These are phyloP conservation scores for Epistrophe eligans DNA, from an alignment of 2,888 invertebrate genomes.

Conservation along the genomic window DNA sequence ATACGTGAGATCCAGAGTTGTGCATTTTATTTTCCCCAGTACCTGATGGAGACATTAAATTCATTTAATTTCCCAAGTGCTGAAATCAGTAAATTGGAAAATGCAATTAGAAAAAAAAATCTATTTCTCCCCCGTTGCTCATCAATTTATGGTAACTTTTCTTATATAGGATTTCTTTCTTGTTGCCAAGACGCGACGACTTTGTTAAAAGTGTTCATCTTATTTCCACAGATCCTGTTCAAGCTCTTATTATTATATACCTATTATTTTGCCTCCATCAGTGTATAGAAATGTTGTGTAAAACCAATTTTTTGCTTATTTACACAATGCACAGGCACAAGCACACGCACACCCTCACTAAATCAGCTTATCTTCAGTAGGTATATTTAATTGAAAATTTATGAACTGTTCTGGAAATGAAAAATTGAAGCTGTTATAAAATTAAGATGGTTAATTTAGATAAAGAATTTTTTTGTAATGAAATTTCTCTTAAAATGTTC, in stretches of 20 bases:
- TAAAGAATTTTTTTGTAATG: no score
- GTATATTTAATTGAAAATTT: background rate
- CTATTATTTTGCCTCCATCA: background rate
- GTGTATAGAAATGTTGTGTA: background rate
- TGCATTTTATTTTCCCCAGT: background rate
- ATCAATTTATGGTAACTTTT: slow-evolving; percentile 32
- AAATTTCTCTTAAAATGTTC: no score
- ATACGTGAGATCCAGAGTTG: no score
- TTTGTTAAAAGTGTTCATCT: background rate
- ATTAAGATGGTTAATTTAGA: no score
- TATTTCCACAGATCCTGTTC: background rate
- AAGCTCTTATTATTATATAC: background rate
- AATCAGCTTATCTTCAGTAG: background rate
- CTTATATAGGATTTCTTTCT: background rate
- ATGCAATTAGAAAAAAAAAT: slow-evolving; percentile 47
- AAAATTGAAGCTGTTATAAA: no score
- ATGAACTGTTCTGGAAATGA: background rate
- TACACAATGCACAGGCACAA: background rate
- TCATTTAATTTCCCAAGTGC: slow-evolving; percentile 46
- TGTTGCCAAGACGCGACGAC: background rate
- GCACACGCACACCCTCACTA: background rate
- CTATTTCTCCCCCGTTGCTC: slow-evolving; percentile 44
- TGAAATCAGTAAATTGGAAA: slow-evolving; percentile 50
- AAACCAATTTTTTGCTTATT: background rate
- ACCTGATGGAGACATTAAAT: slow-evolving; percentile 1